Conservation (phyloP, 2,113 vertebrate genomes). For the Clinocottus analis region DNA sequence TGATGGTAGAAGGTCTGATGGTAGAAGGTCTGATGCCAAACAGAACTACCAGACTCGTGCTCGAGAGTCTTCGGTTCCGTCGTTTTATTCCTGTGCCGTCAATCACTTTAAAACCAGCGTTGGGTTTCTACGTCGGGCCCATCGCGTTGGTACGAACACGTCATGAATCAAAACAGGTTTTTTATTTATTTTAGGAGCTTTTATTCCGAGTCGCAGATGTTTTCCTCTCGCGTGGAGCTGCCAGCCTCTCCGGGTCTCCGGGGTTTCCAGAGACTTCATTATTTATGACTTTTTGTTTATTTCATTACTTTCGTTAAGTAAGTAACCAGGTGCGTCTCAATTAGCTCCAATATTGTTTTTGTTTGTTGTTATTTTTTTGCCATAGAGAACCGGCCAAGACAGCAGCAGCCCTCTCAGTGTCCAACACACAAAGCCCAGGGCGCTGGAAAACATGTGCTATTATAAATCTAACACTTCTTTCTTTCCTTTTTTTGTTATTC, state of each 20-base stretch:
- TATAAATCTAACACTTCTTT: constrained; percentile 10
- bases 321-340: constrained; percentile 5
- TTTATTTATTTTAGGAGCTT: not conserved
- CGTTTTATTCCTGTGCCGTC: not conserved
- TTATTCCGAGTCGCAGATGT: not conserved
- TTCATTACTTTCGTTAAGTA: not conserved
- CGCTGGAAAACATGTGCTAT: constrained; percentile 28
- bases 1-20: constrained; percentile 14
- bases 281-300: constrained; percentile 8
- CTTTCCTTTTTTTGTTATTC: not conserved
- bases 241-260: not conserved
- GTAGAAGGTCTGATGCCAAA: constrained; percentile 11
- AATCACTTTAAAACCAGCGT: not conserved
- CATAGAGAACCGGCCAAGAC: constrained; percentile 16
- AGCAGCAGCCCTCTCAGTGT: constrained; percentile 30
- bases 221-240: not conserved
- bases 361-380: not conserved
- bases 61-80: constrained; percentile 8
- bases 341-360: not conserved
- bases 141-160: constrained; percentile 6
- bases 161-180: constrained; percentile 6
- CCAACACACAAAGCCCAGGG: constrained; percentile 17
- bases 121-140: not conserved
- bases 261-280: not conserved
- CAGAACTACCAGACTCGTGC: constrained; percentile 24